phyloP scores from a whole-genome alignment of 2,113 vertebrate species.

The Calidris pygmaea region DNA sequence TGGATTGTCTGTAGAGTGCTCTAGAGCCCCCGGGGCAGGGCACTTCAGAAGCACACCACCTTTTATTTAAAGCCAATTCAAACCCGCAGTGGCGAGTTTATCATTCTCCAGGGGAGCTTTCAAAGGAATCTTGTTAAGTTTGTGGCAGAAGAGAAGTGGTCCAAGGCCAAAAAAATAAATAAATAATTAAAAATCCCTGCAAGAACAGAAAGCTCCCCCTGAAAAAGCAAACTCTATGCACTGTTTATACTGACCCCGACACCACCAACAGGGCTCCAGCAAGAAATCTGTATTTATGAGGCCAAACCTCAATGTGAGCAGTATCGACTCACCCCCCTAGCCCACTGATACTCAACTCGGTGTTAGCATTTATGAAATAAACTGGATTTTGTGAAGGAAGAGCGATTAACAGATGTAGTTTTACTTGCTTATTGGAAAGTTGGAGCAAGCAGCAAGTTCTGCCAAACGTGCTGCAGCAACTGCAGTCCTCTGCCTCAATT shows the following conservation, averaged over 20 bases:
- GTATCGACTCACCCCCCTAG: rapidly evolving
- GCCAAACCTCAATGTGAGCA: not conserved
- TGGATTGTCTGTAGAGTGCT: not conserved
- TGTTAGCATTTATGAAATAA: not conserved
- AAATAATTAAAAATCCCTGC: not conserved
- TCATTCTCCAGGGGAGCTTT: not conserved
- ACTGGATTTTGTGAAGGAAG: not conserved
- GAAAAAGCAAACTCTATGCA: not conserved
- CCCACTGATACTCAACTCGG: rapidly evolving
- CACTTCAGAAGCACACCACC: not conserved
- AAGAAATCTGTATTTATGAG: not conserved
- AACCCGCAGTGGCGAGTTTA: not conserved
- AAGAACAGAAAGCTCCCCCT: not conserved
- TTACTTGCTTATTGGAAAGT: not conserved
- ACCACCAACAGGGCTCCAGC: not conserved
- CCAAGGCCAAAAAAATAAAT: not conserved
- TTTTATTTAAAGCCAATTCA: not conserved
- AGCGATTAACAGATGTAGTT: not conserved
- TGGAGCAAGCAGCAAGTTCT: not conserved
- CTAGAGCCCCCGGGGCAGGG: not conserved
- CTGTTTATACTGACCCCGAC: not conserved
- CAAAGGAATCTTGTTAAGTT: not conserved
- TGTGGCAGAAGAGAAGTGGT: not conserved
- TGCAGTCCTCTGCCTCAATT: not conserved
- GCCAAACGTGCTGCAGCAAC: not conserved